Conservation (phyloP, 2,888 invertebrate genomes). For the Aphodius sticticus region DNA sequence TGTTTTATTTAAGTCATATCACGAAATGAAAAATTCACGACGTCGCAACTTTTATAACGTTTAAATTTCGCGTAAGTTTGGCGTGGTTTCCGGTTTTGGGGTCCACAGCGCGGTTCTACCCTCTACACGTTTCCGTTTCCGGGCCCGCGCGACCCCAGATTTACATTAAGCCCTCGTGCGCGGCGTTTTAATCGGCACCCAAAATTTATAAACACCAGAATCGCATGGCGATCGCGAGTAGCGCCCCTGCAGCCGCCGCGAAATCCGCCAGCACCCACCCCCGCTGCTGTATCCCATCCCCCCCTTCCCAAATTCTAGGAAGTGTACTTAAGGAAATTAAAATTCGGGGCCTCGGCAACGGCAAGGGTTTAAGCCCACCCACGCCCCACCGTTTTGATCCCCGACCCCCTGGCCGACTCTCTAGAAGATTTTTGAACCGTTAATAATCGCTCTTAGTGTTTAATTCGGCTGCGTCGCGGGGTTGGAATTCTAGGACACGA, state of each 20-base stretch:
- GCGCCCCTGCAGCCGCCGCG: neutral
- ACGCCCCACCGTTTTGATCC: neutral
- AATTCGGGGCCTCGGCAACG: constrained; percentile 25
- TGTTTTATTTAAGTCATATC: neutral
- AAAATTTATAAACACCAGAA: constrained; percentile 22
- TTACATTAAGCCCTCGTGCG: constrained; percentile 21
- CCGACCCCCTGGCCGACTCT: constrained; percentile 5
- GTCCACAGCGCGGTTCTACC: neutral
- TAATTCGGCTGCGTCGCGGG: constrained; percentile 25
- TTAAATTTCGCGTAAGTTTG: constrained; percentile 4
- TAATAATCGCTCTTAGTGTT: constrained; percentile 30
- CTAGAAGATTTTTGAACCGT: constrained; percentile 33
- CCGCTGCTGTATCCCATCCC: neutral
- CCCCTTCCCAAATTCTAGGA: constrained; percentile 10
- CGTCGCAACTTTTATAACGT: neutral
- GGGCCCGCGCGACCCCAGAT: constrained; percentile 11
- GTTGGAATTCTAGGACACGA: constrained; percentile 10
- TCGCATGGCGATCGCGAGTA: neutral
- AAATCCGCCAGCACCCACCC: neutral
- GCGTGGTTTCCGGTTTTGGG: neutral
- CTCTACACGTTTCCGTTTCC: neutral
- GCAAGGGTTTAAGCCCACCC: constrained; percentile 4
- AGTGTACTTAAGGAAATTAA: constrained; percentile 40
- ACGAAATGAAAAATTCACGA: neutral
- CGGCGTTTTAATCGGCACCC: constrained; percentile 19